phyloP scores from a whole-genome alignment of 2,797 vertebrate genomes.

The Pteropus rufus region DNA sequence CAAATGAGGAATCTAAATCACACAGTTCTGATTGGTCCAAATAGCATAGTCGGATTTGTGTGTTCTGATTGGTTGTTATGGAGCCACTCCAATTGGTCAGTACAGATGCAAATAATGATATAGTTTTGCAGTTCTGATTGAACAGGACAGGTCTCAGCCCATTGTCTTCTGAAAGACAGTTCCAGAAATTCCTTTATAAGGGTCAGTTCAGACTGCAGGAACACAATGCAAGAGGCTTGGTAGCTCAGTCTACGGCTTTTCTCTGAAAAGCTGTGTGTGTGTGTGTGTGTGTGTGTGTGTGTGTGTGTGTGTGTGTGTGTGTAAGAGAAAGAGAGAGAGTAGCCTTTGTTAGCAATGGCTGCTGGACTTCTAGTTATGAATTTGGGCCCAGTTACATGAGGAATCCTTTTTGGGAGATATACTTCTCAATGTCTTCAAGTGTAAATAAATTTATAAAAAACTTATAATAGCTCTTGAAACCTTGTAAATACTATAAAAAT shows the following conservation, averaged over 20 bases:
- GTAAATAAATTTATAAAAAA: not conserved
- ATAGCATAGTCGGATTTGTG: not conserved
- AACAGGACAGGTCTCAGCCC: not conserved
- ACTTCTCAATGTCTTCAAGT: not conserved
- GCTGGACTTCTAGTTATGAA: not conserved
- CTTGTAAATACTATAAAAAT: not conserved
- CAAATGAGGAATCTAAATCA: not conserved
- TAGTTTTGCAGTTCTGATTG: not conserved
- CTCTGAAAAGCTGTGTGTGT: not conserved
- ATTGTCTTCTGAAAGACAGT: not conserved
- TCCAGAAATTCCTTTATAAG: not conserved
- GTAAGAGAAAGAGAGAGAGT: no score
- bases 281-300: no score
- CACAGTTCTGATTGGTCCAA: not conserved
- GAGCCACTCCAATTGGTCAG: not conserved
- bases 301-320: no score
- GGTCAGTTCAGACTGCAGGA: not conserved
- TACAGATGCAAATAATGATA: not conserved
- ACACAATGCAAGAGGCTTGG: not conserved
- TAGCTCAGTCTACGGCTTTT: not conserved
- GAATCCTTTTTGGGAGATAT: not conserved
- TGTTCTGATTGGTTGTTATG: not conserved
- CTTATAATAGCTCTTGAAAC: not conserved
- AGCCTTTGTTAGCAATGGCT: not conserved
- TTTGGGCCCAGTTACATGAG: not conserved